Percentiles rank a stretch among this genome's conserved stretches.
These are phyloP conservation scores for Zosterops hypoxanthus DNA, from an alignment of 2,113 vertebrate species.

Conservation along the genomic window DNA sequence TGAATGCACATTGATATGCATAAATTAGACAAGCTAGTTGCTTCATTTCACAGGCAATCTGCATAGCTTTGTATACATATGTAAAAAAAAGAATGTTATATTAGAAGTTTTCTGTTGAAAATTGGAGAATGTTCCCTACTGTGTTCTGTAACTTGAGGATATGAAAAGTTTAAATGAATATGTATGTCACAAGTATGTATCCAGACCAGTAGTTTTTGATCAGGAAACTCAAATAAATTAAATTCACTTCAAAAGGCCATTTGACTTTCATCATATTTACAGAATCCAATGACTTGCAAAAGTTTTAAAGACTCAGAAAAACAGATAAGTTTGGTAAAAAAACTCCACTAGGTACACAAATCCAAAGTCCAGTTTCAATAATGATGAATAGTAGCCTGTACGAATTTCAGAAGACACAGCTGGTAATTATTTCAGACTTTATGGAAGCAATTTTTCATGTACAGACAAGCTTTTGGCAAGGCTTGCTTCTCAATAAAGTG, in stretches of 20 bases:
- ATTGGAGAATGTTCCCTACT: neutral
- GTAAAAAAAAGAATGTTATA: neutral
- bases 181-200: conserved; percentile 13
- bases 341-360: neutral
- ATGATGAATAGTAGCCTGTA: conserved; percentile 2
- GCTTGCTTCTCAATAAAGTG: conserved; percentile 12
- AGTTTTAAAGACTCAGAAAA: neutral
- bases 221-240: conserved; percentile 11
- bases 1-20: neutral
- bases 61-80: neutral
- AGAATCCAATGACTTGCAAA: neutral
- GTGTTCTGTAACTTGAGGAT: conserved; percentile 25
- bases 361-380: neutral
- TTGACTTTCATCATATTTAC: neutral
- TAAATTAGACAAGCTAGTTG: neutral
- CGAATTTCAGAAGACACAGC: conserved; percentile 45
- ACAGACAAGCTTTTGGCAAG: conserved; percentile 52
- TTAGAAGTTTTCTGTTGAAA: conserved; percentile 1
- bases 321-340: neutral
- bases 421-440: conserved; percentile 66
- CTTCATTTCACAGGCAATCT: neutral
- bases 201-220: conserved; percentile 17
- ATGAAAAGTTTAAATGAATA: neutral
- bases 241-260: neutral
- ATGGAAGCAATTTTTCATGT: conserved; percentile 57